phyloP scores from a whole-genome alignment of 2,113 vertebrate species.

The Tenebrosternarchus preto region DNA sequence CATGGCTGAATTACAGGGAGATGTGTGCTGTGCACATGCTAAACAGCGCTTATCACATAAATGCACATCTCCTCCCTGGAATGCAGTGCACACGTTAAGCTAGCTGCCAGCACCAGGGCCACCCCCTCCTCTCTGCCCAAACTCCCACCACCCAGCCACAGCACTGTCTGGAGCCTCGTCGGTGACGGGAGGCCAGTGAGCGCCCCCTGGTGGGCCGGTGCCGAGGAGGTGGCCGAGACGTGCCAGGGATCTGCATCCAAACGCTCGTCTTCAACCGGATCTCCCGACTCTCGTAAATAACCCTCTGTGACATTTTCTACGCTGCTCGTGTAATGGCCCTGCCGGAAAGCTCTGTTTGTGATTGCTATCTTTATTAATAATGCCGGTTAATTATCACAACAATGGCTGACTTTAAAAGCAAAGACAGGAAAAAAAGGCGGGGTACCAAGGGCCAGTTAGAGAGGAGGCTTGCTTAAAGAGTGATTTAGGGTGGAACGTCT shows the following conservation, averaged over 20 bases:
- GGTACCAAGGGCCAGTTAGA: constrained; percentile 52
- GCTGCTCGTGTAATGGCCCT: constrained; percentile 62
- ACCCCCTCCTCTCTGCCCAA: constrained; percentile 42
- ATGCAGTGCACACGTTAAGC: constrained; percentile 63
- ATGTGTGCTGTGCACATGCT: constrained; percentile 32
- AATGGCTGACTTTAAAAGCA: constrained; percentile 71
- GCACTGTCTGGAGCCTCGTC: constrained; percentile 20
- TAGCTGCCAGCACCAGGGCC: constrained; percentile 54
- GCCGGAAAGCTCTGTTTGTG: constrained; percentile 72
- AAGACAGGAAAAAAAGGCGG: constrained; percentile 63
- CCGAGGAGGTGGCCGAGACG: constrained; percentile 47
- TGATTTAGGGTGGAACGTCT: constrained; percentile 44
- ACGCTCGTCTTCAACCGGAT: constrained; percentile 63
- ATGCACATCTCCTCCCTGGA: constrained; percentile 67
- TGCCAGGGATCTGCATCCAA: constrained; percentile 55
- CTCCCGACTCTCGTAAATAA: constrained; percentile 50
- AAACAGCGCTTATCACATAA: constrained; percentile 67
- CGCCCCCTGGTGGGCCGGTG: constrained; percentile 18
- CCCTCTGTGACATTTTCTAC: background rate
- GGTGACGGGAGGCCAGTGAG: constrained; percentile 16
- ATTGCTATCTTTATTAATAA: constrained; percentile 75
- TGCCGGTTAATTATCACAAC: constrained; percentile 77
- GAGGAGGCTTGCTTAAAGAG: constrained; percentile 23
- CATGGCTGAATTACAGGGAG: constrained; percentile 11
- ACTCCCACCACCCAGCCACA: no score